A percentile compares a stretch with the other conserved stretches of the same genome.
phyloP scores from a whole-genome alignment of 2,888 invertebrate species.

The Urechis unicinctus region DNA sequence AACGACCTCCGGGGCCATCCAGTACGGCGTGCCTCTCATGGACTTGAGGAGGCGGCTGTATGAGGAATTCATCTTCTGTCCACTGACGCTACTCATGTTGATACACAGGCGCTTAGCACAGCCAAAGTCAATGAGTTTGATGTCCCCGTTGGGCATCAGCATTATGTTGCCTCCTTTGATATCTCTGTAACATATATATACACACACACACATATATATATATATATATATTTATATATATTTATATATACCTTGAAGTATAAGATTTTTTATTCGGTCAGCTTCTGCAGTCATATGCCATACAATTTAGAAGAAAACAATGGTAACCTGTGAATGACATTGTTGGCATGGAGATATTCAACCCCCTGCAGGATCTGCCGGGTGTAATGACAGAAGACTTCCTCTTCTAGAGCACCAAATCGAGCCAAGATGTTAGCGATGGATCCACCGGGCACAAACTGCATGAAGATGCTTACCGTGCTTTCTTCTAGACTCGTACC shows the following conservation, averaged over 20 bases:
- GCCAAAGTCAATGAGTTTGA: conserved; percentile 52
- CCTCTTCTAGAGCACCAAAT: conserved; percentile 49
- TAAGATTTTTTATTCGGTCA: background rate
- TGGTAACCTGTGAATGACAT: conserved; percentile 48
- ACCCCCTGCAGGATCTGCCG: conserved; percentile 50
- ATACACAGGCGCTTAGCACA: conserved; percentile 50
- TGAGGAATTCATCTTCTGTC: conserved; percentile 6
- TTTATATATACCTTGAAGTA: no score
- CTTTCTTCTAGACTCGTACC: conserved; percentile 49
- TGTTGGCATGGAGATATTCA: conserved; percentile 47
- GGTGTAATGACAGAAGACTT: conserved; percentile 47
- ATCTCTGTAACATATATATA: conserved; percentile 44
- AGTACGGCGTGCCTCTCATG: conserved; percentile 50
- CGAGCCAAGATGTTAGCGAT: conserved; percentile 45
- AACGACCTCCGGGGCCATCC: conserved; percentile 53
- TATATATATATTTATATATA: background rate
- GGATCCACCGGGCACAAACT: conserved; percentile 51
- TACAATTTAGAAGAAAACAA: background rate
- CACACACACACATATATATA: background rate
- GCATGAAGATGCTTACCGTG: conserved; percentile 50
- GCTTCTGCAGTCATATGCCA: background rate
- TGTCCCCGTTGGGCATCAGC: conserved; percentile 49
- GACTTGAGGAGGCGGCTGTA: conserved; percentile 44
- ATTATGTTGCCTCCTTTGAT: conserved; percentile 52
- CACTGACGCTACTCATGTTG: conserved; percentile 27